Percentiles rank a stretch among this genome's conserved stretches.
Conservation (phyloP, 2,888 invertebrate species). For the Latheticus oryzae region DNA sequence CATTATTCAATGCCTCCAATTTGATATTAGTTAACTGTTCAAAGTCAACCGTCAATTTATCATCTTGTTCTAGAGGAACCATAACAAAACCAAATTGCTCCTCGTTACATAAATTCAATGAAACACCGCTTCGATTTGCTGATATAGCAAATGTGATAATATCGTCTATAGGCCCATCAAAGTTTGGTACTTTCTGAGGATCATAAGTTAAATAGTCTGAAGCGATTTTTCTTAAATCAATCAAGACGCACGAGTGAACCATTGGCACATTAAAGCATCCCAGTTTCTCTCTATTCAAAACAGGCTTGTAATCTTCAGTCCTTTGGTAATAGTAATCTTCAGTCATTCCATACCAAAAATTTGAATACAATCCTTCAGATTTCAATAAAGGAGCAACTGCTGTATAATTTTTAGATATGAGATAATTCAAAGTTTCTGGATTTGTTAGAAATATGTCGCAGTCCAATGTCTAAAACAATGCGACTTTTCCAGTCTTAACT, state of each 20-base stretch:
- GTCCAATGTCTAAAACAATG: constrained; percentile 85
- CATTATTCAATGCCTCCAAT: constrained; percentile 69
- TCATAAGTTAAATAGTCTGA: constrained; percentile 81
- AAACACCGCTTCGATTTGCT: constrained; percentile 75
- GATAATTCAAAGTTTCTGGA: constrained; percentile 70
- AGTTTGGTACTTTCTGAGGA: constrained; percentile 71
- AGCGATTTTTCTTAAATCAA: constrained; percentile 73
- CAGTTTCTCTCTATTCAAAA: constrained; percentile 73
- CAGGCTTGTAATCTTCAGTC: constrained; percentile 86
- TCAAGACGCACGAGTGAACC: constrained; percentile 89
- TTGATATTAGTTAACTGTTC: constrained; percentile 82
- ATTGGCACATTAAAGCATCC: constrained; percentile 91
- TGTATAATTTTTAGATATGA: constrained; percentile 73
- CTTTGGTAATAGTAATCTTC: constrained; percentile 84
- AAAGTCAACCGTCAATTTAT: constrained; percentile 73
- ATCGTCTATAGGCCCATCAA: constrained; percentile 83
- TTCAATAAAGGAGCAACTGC: constrained; percentile 88
- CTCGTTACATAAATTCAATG: constrained; percentile 84
- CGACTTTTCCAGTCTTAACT: no score
- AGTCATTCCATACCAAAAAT: constrained; percentile 97
- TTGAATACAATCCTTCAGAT: constrained; percentile 90
- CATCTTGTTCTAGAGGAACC: constrained; percentile 80
- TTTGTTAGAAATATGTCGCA: constrained; percentile 86
- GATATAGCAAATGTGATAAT: constrained; percentile 92
- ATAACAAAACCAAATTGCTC: constrained; percentile 84